Percentiles rank a stretch among this genome's conserved stretches.
phyloP scores from a whole-genome alignment of 2,113 vertebrate species.

The Halcyon malimbica region DNA sequence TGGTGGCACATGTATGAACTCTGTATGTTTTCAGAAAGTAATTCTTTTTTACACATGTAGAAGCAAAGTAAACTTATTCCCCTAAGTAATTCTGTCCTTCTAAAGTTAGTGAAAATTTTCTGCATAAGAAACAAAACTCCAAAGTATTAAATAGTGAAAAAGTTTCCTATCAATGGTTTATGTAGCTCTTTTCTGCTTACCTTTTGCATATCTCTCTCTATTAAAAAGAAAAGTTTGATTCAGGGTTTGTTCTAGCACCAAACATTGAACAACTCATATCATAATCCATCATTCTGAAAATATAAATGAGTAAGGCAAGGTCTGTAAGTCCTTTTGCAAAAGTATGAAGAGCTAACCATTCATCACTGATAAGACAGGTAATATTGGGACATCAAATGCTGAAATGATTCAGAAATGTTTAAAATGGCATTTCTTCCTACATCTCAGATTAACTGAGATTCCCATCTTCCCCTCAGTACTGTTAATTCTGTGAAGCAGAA shows the following conservation, averaged over 20 bases:
- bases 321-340: conserved; percentile 17
- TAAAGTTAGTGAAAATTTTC: not conserved
- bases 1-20: not conserved
- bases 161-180: not conserved
- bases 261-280: not conserved
- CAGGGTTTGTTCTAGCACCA: not conserved
- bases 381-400: not conserved
- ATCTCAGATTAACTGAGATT: conserved; percentile 1
- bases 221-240: not conserved
- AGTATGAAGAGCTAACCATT: conserved; percentile 12
- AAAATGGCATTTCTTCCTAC: not conserved
- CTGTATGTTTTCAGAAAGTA: not conserved
- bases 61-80: not conserved
- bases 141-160: not conserved
- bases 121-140: not conserved
- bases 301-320: not conserved
- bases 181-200: not conserved
- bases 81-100: not conserved
- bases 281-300: conserved; percentile 41
- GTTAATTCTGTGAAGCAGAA: conserved; percentile 15
- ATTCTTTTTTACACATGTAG: not conserved
- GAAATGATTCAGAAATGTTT: conserved; percentile 32
- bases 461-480: not conserved
- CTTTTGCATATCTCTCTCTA: not conserved
- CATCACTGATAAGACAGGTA: conserved; percentile 25